Base-by-base conservation (phyloP, 2,888 invertebrate species). In the Andricus curvator region DNA sequence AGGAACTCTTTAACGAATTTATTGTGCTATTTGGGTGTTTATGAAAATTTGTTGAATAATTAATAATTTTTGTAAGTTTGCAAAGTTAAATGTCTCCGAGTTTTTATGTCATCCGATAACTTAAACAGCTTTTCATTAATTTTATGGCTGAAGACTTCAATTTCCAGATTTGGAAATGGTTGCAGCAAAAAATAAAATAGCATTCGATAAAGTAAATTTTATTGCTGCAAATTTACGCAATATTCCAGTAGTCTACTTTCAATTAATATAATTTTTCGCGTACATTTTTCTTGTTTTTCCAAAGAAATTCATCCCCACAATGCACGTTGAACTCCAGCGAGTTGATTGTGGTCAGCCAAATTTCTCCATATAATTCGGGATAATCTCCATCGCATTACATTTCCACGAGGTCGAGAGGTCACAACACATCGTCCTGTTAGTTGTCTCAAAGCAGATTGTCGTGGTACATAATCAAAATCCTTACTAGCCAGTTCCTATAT, bases 241-340 rank as follows among this genome's bases (percentile, higher is more conserved):
- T 44, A 67, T 25, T 56, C 9, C 25, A 6, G 11, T 11, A 77
- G 25, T 51, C 64, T 67, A 29, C 65, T 25, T 76, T 65, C 37
- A 13, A 33, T 64, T 48, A 60, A 78, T 37, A 56, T 15, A 65
- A 66, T 29, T n/a, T 56, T 56, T 51, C 25, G 33, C 4, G 13
- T 6, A 25, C 29, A 56, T 29, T 15, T 33, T 8, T 74, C 29
- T 56, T 6, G 25, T 20, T 33, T 25, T 48, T 41, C 20, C 20
- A 44, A 67, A 11, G 37, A 20, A 25, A 66, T 41, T 78, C 9
- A 81, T 77, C 95, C 96, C 99, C 99, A 99, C 94, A 97, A 96
- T n/a, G 99, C 98, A 91, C 99, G 94, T 92, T 98, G 98, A 0
- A 99, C 96, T 62, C 99, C 99, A 25, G 97, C 95, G 62, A 99